phyloP scores from a whole-genome alignment of 2,888 invertebrate species.

The Papilio gigon region DNA sequence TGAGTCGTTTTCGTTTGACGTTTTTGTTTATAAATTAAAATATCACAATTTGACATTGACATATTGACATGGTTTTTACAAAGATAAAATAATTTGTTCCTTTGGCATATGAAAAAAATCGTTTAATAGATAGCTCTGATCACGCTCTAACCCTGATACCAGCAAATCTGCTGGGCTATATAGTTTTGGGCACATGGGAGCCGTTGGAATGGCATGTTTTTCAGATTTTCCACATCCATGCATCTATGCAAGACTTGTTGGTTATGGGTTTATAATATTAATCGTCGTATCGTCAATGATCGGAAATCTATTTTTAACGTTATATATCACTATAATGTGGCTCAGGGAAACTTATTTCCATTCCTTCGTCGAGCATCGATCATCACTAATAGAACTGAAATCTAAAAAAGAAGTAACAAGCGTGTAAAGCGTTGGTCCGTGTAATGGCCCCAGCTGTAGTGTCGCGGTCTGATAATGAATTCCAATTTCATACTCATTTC shows the following conservation, averaged over 20 bases:
- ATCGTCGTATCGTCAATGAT: too few species aligned
- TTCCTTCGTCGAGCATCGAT: background rate
- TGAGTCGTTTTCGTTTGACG: background rate
- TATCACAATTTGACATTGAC: conserved; percentile 24
- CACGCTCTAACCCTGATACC: too few species aligned
- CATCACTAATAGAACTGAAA: background rate
- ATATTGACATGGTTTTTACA: conserved; percentile 20
- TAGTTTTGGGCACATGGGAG: too few species aligned
- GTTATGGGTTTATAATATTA: too few species aligned
- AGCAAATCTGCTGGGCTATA: too few species aligned
- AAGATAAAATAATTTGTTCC: conserved; percentile 8
- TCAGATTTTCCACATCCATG: too few species aligned
- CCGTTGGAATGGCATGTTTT: too few species aligned
- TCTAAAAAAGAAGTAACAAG: conserved; percentile 18
- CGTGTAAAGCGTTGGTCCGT: conserved; percentile 39
- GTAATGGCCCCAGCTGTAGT: conserved; percentile 69
- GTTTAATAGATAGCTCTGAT: too few species aligned
- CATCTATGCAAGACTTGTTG: too few species aligned
- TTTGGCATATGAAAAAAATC: background rate
- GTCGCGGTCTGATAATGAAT: conserved; percentile 76
- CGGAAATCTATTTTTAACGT: too few species aligned
- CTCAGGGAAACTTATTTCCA: background rate
- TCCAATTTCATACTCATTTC: conserved; percentile 79
- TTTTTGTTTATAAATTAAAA: conserved; percentile 26
- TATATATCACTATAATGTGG: too few species aligned